Evolutionary conservation across 23 tunicate genomes (phyloP).

Genomic region (Styela clava): DNA sequence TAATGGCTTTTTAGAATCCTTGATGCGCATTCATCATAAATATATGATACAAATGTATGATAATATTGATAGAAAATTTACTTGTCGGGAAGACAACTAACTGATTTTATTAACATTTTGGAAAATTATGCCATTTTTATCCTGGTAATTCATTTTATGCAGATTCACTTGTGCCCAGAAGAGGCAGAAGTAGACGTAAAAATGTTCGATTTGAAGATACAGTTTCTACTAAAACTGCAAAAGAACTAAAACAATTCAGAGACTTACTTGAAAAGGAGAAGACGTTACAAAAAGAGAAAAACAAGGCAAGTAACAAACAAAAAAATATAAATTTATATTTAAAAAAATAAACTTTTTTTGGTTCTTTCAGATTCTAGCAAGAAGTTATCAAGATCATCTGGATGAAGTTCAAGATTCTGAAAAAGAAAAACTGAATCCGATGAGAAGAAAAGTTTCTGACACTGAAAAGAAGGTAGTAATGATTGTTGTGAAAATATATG

Average conservation of each 20-base stretch:
- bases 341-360: neutral
- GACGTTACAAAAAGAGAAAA: constrained; percentile 65
- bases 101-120: too few relatives aligned
- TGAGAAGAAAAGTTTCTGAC: constrained; percentile 29
- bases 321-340: neutral
- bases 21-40: too few relatives aligned
- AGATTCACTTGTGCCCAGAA: neutral
- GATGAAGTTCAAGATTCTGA: constrained; percentile 73
- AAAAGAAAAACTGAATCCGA: constrained; percentile 46
- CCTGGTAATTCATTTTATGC: too few relatives aligned
- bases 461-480: constrained; percentile 34
- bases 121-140: too few relatives aligned
- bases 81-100: too few relatives aligned
- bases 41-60: too few relatives aligned
- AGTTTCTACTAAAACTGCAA: constrained; percentile 55
- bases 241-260: constrained; percentile 51
- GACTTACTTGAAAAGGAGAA: constrained; percentile 51
- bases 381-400: constrained; percentile 68
- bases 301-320: constrained; percentile 64
- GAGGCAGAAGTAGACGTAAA: neutral
- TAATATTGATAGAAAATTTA: too few relatives aligned
- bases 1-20: too few relatives aligned
- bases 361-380: constrained; percentile 43
- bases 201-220: constrained; percentile 90
- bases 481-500: too few relatives aligned